Conservation (phyloP, 2,888 invertebrate species). For the Elgonia sp. region DNA sequence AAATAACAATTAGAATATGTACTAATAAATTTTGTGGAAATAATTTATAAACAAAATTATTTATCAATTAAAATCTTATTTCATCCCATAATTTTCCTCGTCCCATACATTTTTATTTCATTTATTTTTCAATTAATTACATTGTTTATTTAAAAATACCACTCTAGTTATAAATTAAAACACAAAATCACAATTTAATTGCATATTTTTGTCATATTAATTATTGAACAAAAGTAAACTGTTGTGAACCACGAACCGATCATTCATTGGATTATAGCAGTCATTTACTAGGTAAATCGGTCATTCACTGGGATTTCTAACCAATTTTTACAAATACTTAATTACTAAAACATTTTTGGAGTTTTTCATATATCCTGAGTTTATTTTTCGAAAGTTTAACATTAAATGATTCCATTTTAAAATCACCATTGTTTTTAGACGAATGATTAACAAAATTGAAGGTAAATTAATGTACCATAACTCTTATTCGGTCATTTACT, state of each 20-base stretch:
- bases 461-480: neutral
- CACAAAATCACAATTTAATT: neutral
- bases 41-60: neutral
- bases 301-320: no score
- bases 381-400: neutral
- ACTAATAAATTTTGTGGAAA: neutral
- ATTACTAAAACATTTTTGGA: no score
- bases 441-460: conserved; percentile 14
- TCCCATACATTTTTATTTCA: neutral
- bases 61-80: conserved; percentile 4
- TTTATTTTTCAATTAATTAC: conserved; percentile 1
- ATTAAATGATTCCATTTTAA: no score
- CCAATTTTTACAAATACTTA: no score
- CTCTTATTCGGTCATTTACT: conserved; percentile 33
- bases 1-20: neutral
- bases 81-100: neutral
- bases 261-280: no score
- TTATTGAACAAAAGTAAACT: conserved; percentile 7
- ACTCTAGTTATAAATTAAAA: conserved; percentile 10
- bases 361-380: neutral
- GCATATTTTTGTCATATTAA: neutral
- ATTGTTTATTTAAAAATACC: neutral
- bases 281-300: no score
- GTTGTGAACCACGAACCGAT: neutral
- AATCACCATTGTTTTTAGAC: no score